Conservation (phyloP, 2,888 invertebrate genomes). For the Athripsodes cinereus region DNA sequence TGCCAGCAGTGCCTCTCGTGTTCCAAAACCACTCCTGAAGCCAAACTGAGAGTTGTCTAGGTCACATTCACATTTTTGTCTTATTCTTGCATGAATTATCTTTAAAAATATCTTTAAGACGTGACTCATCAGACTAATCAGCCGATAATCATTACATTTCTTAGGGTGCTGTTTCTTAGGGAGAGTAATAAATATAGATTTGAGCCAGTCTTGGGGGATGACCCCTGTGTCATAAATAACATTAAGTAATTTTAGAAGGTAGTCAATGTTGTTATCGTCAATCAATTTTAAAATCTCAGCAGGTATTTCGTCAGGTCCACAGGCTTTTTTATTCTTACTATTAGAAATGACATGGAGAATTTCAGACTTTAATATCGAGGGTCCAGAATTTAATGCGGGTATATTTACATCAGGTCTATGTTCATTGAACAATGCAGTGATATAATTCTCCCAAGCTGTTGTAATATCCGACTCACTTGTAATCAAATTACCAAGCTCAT, state of each 20-base stretch:
- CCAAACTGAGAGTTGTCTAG: neutral
- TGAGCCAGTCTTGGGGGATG: neutral
- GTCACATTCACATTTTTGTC: neutral
- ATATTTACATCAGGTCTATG: neutral
- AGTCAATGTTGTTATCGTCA: neutral
- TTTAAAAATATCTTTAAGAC: neutral
- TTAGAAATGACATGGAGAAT: neutral
- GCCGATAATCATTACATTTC: neutral
- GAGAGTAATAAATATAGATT: neutral
- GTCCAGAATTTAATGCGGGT: neutral
- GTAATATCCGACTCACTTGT: neutral
- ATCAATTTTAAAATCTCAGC: neutral
- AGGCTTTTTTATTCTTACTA: neutral
- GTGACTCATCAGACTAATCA: conserved; percentile 6
- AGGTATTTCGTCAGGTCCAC: neutral
- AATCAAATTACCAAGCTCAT: neutral
- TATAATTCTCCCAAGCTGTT: neutral
- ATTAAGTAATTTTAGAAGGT: neutral
- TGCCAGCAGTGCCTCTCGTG: neutral
- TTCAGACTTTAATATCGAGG: neutral
- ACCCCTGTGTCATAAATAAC: neutral
- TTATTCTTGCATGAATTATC: neutral
- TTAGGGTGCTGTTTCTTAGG: neutral
- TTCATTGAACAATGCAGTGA: neutral
- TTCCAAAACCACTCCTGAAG: neutral